These are phyloP conservation scores for Lasius fuliginosus DNA, from an alignment of 2,888 invertebrate species.

Conservation along the genomic window DNA sequence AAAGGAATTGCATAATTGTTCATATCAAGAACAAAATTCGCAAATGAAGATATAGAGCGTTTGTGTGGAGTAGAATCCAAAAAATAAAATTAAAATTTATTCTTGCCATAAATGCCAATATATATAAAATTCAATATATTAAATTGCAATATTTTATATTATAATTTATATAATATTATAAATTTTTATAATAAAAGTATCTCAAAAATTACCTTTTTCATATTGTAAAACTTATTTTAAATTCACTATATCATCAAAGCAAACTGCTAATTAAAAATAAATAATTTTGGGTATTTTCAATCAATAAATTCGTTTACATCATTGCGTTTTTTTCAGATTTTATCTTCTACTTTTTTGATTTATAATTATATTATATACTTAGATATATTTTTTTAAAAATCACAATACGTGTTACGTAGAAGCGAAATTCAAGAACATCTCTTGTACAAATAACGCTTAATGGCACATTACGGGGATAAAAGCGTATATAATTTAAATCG, in stretches of 20 bases:
- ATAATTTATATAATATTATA: not conserved
- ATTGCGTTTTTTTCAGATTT: not conserved
- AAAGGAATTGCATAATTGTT: not conserved
- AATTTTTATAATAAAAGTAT: not conserved
- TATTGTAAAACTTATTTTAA: not conserved
- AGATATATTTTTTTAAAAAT: not conserved
- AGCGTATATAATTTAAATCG: conserved; percentile 23
- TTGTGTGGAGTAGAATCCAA: not conserved
- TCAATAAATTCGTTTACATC: not conserved
- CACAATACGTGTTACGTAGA: not conserved
- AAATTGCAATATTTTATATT: not conserved
- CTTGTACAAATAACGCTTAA: conserved; percentile 16
- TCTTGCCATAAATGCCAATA: not conserved
- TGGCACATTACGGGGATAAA: conserved; percentile 1
- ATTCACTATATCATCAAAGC: not conserved
- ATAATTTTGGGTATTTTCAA: not conserved
- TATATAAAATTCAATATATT: not conserved
- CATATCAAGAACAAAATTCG: too few species aligned
- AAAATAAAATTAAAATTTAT: not conserved
- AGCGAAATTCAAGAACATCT: conserved; percentile 9
- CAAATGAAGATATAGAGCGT: not conserved
- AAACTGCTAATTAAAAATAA: not conserved
- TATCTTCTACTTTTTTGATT: not conserved
- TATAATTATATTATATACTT: not conserved
- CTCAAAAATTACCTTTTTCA: not conserved